Evolutionary conservation across 2,797 vertebrate species (phyloP).

Genomic region (Sebastes cheni): DNA sequence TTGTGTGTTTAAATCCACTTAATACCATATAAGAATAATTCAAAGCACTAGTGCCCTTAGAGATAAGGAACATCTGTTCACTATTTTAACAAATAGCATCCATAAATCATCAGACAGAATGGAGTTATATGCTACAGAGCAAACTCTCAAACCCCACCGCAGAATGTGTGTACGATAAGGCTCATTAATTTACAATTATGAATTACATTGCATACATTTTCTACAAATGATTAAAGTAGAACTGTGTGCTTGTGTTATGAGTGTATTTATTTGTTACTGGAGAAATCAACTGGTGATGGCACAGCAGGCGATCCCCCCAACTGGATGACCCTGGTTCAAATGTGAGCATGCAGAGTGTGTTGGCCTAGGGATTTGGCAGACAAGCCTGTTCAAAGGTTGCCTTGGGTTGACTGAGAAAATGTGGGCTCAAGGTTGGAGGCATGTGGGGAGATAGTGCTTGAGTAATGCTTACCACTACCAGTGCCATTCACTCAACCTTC

Average conservation of each 20-base stretch:
- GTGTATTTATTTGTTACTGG: neutral
- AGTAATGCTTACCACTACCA: neutral
- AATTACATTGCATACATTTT: conserved; percentile 11
- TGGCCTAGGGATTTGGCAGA: conserved; percentile 1
- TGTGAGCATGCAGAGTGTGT: conserved; percentile 6
- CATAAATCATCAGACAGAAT: conserved; percentile 38
- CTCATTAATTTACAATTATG: conserved; percentile 46
- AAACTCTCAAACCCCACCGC: neutral
- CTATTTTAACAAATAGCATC: conserved; percentile 29
- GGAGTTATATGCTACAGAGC: neutral
- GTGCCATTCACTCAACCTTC: neutral
- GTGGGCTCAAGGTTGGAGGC: neutral
- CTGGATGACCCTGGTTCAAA: conserved; percentile 16
- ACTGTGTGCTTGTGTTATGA: neutral
- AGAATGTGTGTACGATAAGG: conserved; percentile 37
- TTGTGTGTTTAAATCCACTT: neutral
- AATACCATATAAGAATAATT: neutral
- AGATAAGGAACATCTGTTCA: conserved; percentile 35
- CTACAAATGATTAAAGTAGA: neutral
- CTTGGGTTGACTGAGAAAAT: neutral
- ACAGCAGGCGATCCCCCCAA: neutral
- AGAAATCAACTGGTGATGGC: neutral
- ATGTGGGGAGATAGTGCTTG: neutral
- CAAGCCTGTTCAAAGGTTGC: conserved; percentile 12
- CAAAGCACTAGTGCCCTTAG: neutral